Conservation (phyloP, 2,113 vertebrate genomes). For the Tachycineta bicolor region DNA sequence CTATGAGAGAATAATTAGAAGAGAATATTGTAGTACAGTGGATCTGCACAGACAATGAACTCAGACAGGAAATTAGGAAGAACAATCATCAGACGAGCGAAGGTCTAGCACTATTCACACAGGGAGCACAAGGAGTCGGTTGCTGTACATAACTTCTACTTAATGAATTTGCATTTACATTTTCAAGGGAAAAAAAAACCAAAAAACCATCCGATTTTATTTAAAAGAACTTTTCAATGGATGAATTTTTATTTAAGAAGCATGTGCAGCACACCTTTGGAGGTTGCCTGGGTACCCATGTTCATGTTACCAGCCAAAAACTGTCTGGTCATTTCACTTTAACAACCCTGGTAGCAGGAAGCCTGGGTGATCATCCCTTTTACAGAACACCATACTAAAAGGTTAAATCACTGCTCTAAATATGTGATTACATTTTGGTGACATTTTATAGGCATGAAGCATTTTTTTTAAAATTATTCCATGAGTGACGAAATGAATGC, state of each 20-base stretch:
- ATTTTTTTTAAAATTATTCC: constrained; percentile 9
- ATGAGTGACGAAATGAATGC: neutral
- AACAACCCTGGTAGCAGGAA: neutral
- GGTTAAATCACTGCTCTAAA: neutral
- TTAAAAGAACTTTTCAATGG: neutral
- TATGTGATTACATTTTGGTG: neutral
- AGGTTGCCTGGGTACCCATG: neutral
- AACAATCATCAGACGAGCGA: fast-evolving
- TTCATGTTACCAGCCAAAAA: neutral
- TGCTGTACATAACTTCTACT: neutral
- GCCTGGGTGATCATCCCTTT: neutral
- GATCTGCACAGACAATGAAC: neutral
- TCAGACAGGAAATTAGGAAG: neutral
- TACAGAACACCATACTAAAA: neutral
- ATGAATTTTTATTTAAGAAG: neutral
- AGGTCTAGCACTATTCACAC: neutral
- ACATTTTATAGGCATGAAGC: neutral
- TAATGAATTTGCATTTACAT: neutral
- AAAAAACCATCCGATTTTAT: neutral
- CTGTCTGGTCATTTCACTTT: neutral
- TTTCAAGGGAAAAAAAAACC: neutral
- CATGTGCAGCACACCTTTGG: neutral
- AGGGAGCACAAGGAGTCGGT: neutral
- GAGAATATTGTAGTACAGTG: neutral
- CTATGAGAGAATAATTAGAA: neutral